These are phyloP conservation scores for Rhynchomys soricoides DNA, from an alignment of 2,113 vertebrate genomes.

Conservation along the genomic window DNA sequence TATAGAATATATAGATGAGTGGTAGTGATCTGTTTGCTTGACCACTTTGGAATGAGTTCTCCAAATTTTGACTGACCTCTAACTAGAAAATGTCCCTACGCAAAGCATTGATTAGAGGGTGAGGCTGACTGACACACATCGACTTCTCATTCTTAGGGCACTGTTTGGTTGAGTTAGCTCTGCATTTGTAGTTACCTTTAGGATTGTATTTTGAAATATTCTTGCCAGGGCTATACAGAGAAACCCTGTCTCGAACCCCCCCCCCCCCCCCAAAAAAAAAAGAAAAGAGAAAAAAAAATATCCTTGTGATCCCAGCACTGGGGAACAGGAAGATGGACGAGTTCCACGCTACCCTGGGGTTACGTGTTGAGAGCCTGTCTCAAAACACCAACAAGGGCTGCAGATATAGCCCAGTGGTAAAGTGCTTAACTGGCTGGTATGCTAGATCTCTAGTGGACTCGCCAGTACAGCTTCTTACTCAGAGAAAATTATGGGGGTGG, in stretches of 20 bases:
- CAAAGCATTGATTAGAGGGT: not conserved
- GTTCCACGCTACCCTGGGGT: not conserved
- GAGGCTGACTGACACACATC: not conserved
- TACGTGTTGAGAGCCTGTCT: not conserved
- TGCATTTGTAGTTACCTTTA: slow-evolving; percentile 9
- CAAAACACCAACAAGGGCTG: not conserved
- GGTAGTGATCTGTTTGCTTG: not conserved
- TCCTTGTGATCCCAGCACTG: not conserved
- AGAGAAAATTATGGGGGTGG: not conserved
- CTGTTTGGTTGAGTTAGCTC: not conserved
- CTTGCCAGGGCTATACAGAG: too few species aligned
- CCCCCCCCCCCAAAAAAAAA: too few species aligned
- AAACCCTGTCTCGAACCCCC: too few species aligned
- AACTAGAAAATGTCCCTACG: not conserved
- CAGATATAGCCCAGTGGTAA: not conserved
- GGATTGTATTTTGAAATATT: slow-evolving; percentile 10
- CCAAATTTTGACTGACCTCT: not conserved
- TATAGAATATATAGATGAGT: not conserved
- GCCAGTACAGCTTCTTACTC: not conserved
- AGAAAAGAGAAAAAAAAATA: too few species aligned
- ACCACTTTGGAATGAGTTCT: slow-evolving; percentile 14
- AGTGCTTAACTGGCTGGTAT: not conserved
- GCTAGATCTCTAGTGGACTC: not conserved
- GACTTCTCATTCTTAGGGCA: too few species aligned
- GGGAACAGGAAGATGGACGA: not conserved